Evolutionary conservation across 2,888 invertebrate genomes (phyloP).

Genomic region (Caenorhabditis panamensis): DNA sequence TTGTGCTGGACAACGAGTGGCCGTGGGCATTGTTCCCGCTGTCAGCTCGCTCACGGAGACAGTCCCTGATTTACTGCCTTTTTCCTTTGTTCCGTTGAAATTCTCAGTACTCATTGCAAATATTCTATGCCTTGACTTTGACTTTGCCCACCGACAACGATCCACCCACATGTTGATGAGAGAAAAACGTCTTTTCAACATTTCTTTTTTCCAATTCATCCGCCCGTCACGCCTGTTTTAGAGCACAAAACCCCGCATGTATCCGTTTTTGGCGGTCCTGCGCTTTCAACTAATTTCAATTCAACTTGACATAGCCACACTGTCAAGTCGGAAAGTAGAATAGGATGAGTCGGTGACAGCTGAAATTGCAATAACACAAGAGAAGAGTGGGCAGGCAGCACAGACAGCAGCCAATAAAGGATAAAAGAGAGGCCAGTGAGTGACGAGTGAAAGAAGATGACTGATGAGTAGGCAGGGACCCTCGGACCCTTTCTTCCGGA

Average conservation of each 20-base stretch:
- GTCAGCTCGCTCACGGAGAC: conserved; percentile 47
- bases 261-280: conserved; percentile 3
- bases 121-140: neutral
- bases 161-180: conserved; percentile 18
- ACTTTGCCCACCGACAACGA: too few relatives aligned
- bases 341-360: conserved; percentile 60
- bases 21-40: conserved; percentile 42
- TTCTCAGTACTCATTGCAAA: neutral
- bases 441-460: conserved; percentile 61
- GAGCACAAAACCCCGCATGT: neutral
- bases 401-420: conserved; percentile 43
- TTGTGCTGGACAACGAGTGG: conserved; percentile 25
- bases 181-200: neutral
- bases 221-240: conserved; percentile 18
- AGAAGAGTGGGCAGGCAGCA: conserved; percentile 39
- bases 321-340: conserved; percentile 52
- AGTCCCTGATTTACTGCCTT: conserved; percentile 56
- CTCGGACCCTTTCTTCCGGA: conserved; percentile 25
- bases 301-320: conserved; percentile 50
- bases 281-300: conserved; percentile 35
- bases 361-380: conserved; percentile 64
- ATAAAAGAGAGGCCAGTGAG: conserved; percentile 60
- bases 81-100: conserved; percentile 8
- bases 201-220: neutral
- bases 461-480: conserved; percentile 51